These are phyloP conservation scores for Anableps anableps DNA, from an alignment of 2,797 vertebrate species.

Conservation along the genomic window DNA sequence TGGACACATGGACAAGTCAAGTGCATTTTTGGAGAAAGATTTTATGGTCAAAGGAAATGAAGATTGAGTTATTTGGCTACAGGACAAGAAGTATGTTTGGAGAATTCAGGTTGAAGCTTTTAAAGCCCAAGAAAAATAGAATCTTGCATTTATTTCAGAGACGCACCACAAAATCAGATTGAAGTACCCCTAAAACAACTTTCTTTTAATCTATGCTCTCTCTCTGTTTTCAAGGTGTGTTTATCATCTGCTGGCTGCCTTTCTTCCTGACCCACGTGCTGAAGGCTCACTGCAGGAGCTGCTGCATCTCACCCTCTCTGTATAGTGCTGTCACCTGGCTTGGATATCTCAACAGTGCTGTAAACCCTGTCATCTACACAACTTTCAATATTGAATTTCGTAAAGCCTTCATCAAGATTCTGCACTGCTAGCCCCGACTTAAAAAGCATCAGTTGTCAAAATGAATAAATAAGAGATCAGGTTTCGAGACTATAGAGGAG, in stretches of 20 bases:
- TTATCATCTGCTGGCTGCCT: conserved; percentile 86
- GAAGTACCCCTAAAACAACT: too few relatives aligned
- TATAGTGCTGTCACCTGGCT: conserved; percentile 83
- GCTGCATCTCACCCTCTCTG: conserved; percentile 80
- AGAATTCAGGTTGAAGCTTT: too few relatives aligned
- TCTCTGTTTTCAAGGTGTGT: conserved; percentile 72
- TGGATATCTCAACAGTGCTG: conserved; percentile 82
- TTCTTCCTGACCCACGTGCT: conserved; percentile 85
- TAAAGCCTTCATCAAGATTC: conserved; percentile 84
- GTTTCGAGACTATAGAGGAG: background rate
- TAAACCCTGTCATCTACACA: conserved; percentile 85
- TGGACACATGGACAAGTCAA: too few relatives aligned
- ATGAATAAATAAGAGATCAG: background rate
- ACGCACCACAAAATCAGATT: too few relatives aligned
- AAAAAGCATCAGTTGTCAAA: conserved; percentile 6
- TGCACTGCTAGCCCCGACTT: conserved; percentile 73
- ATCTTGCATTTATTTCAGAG: background rate
- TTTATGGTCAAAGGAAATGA: too few relatives aligned
- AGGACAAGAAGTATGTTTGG: too few relatives aligned
- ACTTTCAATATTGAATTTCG: conserved; percentile 85
- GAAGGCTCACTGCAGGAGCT: conserved; percentile 82
- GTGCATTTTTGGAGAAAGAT: too few relatives aligned
- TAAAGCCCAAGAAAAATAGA: background rate
- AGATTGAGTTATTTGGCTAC: too few relatives aligned
- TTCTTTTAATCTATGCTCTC: background rate